These are phyloP conservation scores for Lithobates sylvaticus DNA, from an alignment of 2,797 vertebrate genomes.

Conservation along the genomic window DNA sequence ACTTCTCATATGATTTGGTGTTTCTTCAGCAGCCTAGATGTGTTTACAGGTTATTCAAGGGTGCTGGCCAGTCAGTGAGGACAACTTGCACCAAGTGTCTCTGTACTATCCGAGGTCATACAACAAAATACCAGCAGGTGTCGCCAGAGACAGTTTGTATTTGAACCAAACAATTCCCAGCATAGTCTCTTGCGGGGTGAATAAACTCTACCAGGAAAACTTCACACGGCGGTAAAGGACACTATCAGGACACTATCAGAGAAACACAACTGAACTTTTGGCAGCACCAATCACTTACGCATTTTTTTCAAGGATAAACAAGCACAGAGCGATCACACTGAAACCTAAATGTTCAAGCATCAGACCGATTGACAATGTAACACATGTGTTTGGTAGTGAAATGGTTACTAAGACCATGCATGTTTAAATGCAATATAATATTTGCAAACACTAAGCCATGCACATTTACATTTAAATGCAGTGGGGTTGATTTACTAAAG, in stretches of 20 bases:
- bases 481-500: too few species aligned
- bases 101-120: conserved; percentile 33
- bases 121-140: neutral
- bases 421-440: neutral
- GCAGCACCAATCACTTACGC: neutral
- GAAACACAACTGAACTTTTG: conserved; percentile 17
- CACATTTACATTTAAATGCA: too few species aligned
- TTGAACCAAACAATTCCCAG: conserved; percentile 16
- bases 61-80: conserved; percentile 11
- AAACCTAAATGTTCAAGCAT: too few species aligned
- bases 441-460: too few species aligned
- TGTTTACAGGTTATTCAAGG: conserved; percentile 32
- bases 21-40: neutral
- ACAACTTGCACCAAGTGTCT: conserved; percentile 37
- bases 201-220: conserved; percentile 46
- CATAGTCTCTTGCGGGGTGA: neutral
- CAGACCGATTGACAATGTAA: neutral
- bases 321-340: neutral
- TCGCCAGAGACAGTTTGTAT: neutral
- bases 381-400: neutral
- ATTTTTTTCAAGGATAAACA: neutral
- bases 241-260: conserved; percentile 5
- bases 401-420: neutral
- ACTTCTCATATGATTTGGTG: neutral
- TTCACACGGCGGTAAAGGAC: conserved; percentile 20